phyloP scores from a whole-genome alignment of 53 echinoderm and acorn worm genomes.

The Luidia sarsii region DNA sequence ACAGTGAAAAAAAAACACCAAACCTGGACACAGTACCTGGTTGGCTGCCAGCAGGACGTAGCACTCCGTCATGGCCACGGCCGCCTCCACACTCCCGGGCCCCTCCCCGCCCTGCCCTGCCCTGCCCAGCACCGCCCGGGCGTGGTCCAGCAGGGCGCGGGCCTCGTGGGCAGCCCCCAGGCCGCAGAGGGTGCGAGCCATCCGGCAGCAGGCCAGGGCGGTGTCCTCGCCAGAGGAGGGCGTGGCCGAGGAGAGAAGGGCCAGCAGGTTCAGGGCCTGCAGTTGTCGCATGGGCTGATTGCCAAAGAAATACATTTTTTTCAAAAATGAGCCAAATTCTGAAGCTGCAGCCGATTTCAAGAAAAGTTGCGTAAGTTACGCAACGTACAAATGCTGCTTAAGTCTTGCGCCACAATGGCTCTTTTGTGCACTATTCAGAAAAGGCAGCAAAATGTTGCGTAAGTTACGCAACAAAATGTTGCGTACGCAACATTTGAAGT shows the following conservation, averaged over 20 bases:
- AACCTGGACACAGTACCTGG: slow-evolving; percentile 13
- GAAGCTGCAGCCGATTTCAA: no score
- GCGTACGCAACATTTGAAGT: no score
- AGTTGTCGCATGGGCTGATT: slow-evolving; percentile 61
- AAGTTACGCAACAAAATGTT: no score
- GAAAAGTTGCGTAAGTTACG: no score
- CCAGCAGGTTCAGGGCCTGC: slow-evolving; percentile 45
- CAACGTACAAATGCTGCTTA: no score
- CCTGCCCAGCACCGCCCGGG: slow-evolving; percentile 12
- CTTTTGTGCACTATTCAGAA: no score
- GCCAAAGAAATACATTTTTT: no score
- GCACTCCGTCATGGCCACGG: slow-evolving; percentile 13
- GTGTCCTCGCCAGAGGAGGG: slow-evolving; percentile 33
- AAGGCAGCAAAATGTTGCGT: no score
- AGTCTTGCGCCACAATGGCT: no score
- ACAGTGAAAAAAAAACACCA: no score
- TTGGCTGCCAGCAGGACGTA: slow-evolving; percentile 5
- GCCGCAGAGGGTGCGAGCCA: slow-evolving; percentile 22
- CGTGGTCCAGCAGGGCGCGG: slow-evolving; percentile 17
- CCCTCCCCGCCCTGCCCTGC: slow-evolving; percentile 6
- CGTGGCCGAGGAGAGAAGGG: slow-evolving; percentile 25
- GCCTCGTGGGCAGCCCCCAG: slow-evolving; percentile 41
- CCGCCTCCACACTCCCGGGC: neutral
- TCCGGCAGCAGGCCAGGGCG: slow-evolving; percentile 48
- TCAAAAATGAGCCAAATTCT: no score